Evolutionary conservation across 2,113 vertebrate species (phyloP).

Genomic region (Equus przewalskii): DNA sequence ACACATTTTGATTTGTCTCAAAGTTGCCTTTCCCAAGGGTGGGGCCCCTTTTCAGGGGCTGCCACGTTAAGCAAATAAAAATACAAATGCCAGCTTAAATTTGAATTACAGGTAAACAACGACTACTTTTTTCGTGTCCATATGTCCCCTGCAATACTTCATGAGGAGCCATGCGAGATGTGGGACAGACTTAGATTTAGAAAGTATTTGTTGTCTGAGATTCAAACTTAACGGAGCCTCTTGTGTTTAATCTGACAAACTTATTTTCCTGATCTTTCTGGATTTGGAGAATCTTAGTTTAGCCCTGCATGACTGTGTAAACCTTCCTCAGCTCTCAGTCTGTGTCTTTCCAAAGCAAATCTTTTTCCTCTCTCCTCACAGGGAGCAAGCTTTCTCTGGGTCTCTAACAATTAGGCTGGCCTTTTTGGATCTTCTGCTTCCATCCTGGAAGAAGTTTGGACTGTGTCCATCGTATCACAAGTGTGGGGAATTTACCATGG

Average conservation of each 20-base stretch:
- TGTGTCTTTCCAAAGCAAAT: constrained; percentile 23
- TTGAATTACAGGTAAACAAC: not conserved
- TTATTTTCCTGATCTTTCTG: not conserved
- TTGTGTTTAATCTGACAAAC: not conserved
- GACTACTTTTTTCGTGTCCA: not conserved
- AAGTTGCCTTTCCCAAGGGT: not conserved
- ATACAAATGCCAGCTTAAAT: not conserved
- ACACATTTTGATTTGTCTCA: not conserved
- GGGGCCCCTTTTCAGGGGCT: not conserved
- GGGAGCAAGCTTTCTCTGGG: not conserved
- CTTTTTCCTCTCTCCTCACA: not conserved
- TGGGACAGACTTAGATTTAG: not conserved
- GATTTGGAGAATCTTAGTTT: not conserved
- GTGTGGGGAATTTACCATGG: not conserved
- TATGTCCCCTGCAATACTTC: not conserved
- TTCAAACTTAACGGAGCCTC: not conserved
- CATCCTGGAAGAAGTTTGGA: not conserved
- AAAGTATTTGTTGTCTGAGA: not conserved
- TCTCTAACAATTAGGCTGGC: not conserved
- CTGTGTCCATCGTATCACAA: not conserved
- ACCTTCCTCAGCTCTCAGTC: not conserved
- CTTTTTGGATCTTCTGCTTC: not conserved
- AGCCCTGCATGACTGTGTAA: not conserved
- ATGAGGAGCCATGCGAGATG: not conserved
- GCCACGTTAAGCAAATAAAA: constrained; percentile 32